Percentiles rank a stretch among this genome's conserved stretches.
Evolutionary conservation across 2,113 vertebrate species (phyloP).

Genomic region (Planiliza haematocheilus): DNA sequence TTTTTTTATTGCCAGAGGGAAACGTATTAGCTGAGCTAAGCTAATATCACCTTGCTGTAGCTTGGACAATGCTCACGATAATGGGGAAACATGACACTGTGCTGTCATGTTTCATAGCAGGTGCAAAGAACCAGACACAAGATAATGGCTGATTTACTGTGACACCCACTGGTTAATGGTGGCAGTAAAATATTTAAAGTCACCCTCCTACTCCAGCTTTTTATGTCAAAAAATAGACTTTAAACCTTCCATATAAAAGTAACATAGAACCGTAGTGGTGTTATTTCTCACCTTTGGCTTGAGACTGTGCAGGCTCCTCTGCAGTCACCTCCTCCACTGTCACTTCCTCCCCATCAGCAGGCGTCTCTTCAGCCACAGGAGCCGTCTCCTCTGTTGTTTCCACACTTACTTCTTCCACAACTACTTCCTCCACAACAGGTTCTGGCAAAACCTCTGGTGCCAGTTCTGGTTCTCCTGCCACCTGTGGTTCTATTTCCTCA

Average conservation of each 20-base stretch:
- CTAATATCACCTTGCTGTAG: too few relatives aligned
- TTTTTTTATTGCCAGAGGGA: too few relatives aligned
- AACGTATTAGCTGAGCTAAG: too few relatives aligned
- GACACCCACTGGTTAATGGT: too few relatives aligned
- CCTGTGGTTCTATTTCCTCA: conserved; percentile 13
- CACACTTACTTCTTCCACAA: conserved; percentile 18
- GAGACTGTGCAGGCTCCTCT: conserved; percentile 30
- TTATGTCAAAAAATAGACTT: neutral
- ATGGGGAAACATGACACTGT: neutral
- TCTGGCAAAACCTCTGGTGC: conserved; percentile 3
- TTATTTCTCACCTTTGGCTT: conserved; percentile 62
- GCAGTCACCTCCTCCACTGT: conserved; percentile 21
- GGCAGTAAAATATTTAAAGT: neutral
- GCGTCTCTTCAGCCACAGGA: conserved; percentile 8
- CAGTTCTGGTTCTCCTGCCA: conserved; percentile 1
- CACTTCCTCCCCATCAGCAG: conserved; percentile 18
- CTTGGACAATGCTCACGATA: too few relatives aligned
- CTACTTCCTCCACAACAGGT: conserved; percentile 20
- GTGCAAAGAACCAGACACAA: conserved; percentile 44
- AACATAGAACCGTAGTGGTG: neutral
- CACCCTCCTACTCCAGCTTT: neutral
- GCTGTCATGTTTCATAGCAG: conserved; percentile 34
- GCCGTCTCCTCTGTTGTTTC: conserved; percentile 31
- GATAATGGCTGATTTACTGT: neutral
- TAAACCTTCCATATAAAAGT: neutral